These are phyloP conservation scores for Mormyrus hasselquistii DNA, from an alignment of 2,797 vertebrate species.

Conservation along the genomic window DNA sequence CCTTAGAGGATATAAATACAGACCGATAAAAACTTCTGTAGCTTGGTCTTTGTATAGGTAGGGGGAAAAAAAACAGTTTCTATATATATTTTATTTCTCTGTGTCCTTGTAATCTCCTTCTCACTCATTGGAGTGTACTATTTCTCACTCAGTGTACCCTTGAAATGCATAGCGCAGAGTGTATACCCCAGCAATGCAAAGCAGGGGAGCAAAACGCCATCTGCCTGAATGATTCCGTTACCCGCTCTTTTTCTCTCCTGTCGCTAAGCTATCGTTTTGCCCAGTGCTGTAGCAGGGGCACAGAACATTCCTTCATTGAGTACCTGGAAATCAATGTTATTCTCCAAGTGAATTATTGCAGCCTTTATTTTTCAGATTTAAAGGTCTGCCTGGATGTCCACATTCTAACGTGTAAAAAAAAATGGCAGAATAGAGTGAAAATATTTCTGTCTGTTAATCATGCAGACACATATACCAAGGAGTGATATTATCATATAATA, in stretches of 20 bases:
- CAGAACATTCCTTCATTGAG: not conserved
- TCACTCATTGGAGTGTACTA: not conserved
- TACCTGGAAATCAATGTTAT: not conserved
- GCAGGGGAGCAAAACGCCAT: not conserved
- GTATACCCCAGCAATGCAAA: not conserved
- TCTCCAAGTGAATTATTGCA: not conserved
- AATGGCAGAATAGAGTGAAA: not conserved
- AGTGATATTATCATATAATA: not conserved
- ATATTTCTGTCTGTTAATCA: not conserved
- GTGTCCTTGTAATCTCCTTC: not conserved
- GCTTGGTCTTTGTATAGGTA: not conserved
- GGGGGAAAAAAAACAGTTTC: not conserved
- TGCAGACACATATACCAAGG: not conserved
- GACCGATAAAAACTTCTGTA: not conserved
- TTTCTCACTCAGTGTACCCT: slow-evolving; percentile 10
- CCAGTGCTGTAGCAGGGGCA: not conserved
- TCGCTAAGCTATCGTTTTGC: not conserved
- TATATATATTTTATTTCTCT: not conserved
- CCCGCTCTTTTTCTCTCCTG: not conserved
- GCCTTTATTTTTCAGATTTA: not conserved
- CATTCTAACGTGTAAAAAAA: not conserved
- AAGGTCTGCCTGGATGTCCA: not conserved
- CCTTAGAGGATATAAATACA: not conserved
- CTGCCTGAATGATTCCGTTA: slow-evolving; percentile 11
- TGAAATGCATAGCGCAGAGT: not conserved